Percentiles rank a stretch among this genome's conserved stretches.
These are phyloP conservation scores for Hydrocynus forskahlii DNA, from an alignment of 2,797 vertebrate species.

Conservation along the genomic window DNA sequence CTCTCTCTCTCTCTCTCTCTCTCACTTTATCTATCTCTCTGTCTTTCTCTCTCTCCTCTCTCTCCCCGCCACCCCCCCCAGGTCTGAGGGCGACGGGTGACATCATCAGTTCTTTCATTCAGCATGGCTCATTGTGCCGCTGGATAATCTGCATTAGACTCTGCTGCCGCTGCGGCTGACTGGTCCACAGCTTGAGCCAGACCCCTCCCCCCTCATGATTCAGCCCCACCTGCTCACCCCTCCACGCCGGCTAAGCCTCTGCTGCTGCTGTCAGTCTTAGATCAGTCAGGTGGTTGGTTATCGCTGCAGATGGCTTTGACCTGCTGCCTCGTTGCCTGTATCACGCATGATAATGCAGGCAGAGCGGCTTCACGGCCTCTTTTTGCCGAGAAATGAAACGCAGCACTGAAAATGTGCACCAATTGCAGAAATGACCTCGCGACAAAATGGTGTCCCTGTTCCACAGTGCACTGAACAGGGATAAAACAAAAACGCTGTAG, in stretches of 20 bases:
- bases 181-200: conserved; percentile 10
- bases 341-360: conserved; percentile 39
- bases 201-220: conserved; percentile 2
- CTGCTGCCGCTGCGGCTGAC: not conserved
- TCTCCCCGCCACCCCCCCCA: conserved; percentile 1
- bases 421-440: not conserved
- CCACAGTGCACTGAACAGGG: not conserved
- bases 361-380: not conserved
- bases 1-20: not conserved
- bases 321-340: conserved; percentile 10
- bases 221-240: not conserved
- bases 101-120: conserved; percentile 56
- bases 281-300: conserved; percentile 31
- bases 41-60: conserved; percentile 2
- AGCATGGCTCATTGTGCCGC: conserved; percentile 46
- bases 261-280: conserved; percentile 45
- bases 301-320: conserved; percentile 31
- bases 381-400: not conserved
- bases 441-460: conserved; percentile 1
- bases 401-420: not conserved
- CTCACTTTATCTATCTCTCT: conserved; percentile 1
- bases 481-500: not conserved
- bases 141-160: conserved; percentile 51
- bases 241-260: not conserved
- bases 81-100: conserved; percentile 34